Evolutionary conservation across 2,888 invertebrate genomes (phyloP).

Genomic region (Ferdinandea cuprea): DNA sequence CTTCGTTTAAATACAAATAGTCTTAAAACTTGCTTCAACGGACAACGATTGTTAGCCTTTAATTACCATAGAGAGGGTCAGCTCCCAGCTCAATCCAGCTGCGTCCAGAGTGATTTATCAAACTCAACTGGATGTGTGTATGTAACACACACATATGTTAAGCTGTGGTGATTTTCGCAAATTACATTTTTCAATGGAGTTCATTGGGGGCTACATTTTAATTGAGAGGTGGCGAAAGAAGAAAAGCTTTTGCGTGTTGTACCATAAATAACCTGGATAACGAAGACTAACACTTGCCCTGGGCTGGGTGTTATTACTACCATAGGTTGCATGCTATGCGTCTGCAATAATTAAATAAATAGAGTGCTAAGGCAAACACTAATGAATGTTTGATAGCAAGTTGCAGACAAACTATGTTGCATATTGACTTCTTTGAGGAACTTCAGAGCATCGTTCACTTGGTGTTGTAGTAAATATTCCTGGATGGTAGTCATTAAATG

Average conservation of each 20-base stretch:
- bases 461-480: too few relatives aligned
- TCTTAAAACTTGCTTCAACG: constrained; percentile 30
- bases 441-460: not conserved
- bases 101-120: constrained; percentile 51
- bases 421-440: not conserved
- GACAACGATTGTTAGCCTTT: constrained; percentile 54
- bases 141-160: not conserved
- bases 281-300: not conserved
- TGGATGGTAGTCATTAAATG: too few relatives aligned
- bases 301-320: not conserved
- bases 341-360: not conserved
- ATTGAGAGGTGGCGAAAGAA: constrained; percentile 37
- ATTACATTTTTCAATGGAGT: constrained; percentile 31
- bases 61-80: constrained; percentile 46
- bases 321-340: not conserved
- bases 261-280: not conserved
- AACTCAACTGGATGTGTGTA: constrained; percentile 13
- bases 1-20: constrained; percentile 62
- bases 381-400: too few relatives aligned
- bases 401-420: not conserved
- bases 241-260: constrained; percentile 7
- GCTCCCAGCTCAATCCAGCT: constrained; percentile 36
- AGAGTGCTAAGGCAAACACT: not conserved
- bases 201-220: constrained; percentile 34
- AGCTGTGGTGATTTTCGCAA: constrained; percentile 29